Conservation (phyloP, 2,113 vertebrate species). For the Cyprinodon tularosa region DNA sequence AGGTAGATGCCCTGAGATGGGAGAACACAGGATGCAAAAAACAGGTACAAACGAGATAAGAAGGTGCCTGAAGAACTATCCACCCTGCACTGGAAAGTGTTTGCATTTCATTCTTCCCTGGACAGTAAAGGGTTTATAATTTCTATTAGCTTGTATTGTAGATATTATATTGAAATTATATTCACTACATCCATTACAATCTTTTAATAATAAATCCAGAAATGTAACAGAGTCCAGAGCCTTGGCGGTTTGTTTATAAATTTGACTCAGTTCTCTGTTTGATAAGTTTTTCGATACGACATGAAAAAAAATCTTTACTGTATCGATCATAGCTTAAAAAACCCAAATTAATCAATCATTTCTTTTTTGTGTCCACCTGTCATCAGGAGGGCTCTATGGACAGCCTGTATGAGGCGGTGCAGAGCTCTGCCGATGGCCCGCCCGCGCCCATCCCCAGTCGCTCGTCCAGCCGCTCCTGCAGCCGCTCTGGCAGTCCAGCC, state of each 20-base stretch:
- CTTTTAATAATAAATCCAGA: not conserved
- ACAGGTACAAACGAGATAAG: too few species aligned
- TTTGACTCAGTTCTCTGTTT: not conserved
- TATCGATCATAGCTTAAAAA: conserved; percentile 2
- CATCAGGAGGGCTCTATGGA: conserved; percentile 93
- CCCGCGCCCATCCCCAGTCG: conserved; percentile 63
- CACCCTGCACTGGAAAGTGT: too few species aligned
- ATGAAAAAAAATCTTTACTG: not conserved
- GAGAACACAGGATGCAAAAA: too few species aligned
- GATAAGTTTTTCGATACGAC: not conserved
- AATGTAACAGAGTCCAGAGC: not conserved
- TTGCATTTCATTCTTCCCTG: too few species aligned
- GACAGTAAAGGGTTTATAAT: too few species aligned
- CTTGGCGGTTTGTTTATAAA: not conserved
- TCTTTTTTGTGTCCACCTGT: conserved; percentile 17
- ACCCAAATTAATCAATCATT: conserved; percentile 21
- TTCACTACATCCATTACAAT: not conserved
- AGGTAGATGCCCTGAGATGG: too few species aligned
- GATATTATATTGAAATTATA: not conserved
- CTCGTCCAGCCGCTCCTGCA: conserved; percentile 54
- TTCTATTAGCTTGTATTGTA: too few species aligned
- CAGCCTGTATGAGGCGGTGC: conserved; percentile 89
- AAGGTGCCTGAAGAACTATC: too few species aligned
- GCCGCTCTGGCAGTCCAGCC: conserved; percentile 69
- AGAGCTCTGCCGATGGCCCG: conserved; percentile 73